phyloP scores from a whole-genome alignment of 2,888 invertebrate genomes.

The Selenia dentaria region DNA sequence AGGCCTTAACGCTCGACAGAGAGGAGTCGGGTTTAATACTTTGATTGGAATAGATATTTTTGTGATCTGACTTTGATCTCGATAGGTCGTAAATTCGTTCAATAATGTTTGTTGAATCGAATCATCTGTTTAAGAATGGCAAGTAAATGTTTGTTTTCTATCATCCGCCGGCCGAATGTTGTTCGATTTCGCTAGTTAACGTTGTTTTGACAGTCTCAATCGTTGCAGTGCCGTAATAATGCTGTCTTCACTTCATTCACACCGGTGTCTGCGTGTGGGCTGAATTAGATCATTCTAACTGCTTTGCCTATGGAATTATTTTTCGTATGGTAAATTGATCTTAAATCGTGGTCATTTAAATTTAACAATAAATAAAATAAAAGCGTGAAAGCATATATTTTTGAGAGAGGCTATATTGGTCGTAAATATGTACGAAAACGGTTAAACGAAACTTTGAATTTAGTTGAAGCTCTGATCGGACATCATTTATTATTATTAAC shows the following conservation, averaged over 20 bases:
- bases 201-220: constrained; percentile 81
- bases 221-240: constrained; percentile 64
- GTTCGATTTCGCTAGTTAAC: constrained; percentile 74
- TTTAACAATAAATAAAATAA: constrained; percentile 14
- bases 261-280: constrained; percentile 47
- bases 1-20: constrained; percentile 46
- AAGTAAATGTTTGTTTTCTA: constrained; percentile 80
- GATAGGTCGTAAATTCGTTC: constrained; percentile 69
- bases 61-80: constrained; percentile 70
- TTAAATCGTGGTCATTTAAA: constrained; percentile 21
- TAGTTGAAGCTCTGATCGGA: constrained; percentile 1
- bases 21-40: constrained; percentile 43
- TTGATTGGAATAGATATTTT: constrained; percentile 58
- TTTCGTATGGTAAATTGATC: constrained; percentile 40
- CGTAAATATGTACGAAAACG: constrained; percentile 11
- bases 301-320: constrained; percentile 39
- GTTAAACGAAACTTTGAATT: constrained; percentile 11
- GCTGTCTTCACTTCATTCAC: constrained; percentile 68
- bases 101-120: constrained; percentile 73
- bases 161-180: constrained; percentile 76
- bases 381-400: constrained; percentile 5
- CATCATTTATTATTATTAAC: neutral
- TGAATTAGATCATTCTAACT: constrained; percentile 45
- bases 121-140: constrained; percentile 72
- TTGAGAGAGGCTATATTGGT: constrained; percentile 9